Conservation (phyloP, 2,797 vertebrate species). For the Sebastes diaconus region DNA sequence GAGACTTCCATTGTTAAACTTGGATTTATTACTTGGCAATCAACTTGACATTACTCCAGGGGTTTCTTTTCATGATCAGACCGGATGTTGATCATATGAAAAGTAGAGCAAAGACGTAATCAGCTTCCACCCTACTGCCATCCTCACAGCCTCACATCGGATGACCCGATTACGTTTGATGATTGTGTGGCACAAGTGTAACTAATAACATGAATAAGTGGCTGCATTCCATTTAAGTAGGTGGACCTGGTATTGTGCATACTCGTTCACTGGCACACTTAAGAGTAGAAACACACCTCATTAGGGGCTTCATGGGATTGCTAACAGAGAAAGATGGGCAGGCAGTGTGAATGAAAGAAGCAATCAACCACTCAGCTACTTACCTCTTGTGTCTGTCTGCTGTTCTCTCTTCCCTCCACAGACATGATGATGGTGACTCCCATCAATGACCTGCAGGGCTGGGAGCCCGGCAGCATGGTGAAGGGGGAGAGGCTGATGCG, state of each 20-base stretch:
- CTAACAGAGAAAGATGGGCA: not conserved
- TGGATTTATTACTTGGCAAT: not conserved
- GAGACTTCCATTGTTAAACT: not conserved
- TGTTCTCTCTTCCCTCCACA: slow-evolving; percentile 62
- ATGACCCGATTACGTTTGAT: not conserved
- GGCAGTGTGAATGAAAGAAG: too few species aligned
- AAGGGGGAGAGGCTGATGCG: slow-evolving; percentile 95
- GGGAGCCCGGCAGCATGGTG: slow-evolving; percentile 87
- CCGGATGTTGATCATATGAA: not conserved
- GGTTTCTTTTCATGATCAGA: too few species aligned
- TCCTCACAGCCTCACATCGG: too few species aligned
- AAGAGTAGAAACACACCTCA: not conserved
- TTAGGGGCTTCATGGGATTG: not conserved
- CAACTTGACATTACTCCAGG: not conserved
- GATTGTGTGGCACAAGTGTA: not conserved
- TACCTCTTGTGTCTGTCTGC: slow-evolving; percentile 20
- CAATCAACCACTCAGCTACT: not conserved
- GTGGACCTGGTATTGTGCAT: too few species aligned
- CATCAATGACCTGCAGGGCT: slow-evolving; percentile 92
- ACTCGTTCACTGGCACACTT: too few species aligned
- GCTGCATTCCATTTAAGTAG: too few species aligned
- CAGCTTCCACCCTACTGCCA: not conserved
- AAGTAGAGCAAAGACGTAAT: not conserved
- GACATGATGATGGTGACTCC: slow-evolving; percentile 90
- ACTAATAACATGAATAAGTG: not conserved